These are phyloP conservation scores for Carterocephalus palaemon DNA, from an alignment of 2,888 invertebrate genomes.

Conservation along the genomic window DNA sequence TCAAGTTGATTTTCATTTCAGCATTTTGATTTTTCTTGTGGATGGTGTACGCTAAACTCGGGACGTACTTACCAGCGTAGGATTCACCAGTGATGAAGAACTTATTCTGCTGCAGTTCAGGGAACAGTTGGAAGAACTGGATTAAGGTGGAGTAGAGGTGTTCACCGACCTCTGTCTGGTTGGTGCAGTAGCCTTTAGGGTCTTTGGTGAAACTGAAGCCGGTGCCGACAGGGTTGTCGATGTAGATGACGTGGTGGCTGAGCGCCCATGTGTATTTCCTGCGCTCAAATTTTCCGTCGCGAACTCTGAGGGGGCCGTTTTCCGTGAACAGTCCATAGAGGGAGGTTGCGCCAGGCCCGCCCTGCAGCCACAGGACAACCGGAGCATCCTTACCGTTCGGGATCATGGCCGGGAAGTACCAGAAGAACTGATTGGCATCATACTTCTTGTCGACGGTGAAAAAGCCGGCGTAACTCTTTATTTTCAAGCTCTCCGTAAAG, in stretches of 20 bases:
- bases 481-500: slow-evolving; percentile 77
- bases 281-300: slow-evolving; percentile 63
- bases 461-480: slow-evolving; percentile 88
- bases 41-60: slow-evolving; percentile 87
- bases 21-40: slow-evolving; percentile 81
- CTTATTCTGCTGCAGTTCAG: slow-evolving; percentile 84
- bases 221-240: slow-evolving; percentile 96
- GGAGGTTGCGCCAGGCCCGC: slow-evolving; percentile 90
- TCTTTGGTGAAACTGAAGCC: slow-evolving; percentile 93
- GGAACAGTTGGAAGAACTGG: slow-evolving; percentile 92
- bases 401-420: slow-evolving; percentile 90
- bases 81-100: slow-evolving; percentile 95
- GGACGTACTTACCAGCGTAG: slow-evolving; percentile 89
- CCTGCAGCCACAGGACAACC: slow-evolving; percentile 90
- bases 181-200: slow-evolving; percentile 86
- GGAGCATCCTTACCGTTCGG: slow-evolving; percentile 79
- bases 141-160: slow-evolving; percentile 86
- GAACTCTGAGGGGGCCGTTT: slow-evolving; percentile 83
- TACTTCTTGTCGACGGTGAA: slow-evolving; percentile 88
- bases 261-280: slow-evolving; percentile 89
- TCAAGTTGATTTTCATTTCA: slow-evolving; percentile 84
- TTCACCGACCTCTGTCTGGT: slow-evolving; percentile 88
- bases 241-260: slow-evolving; percentile 89
- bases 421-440: slow-evolving; percentile 92
- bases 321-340: slow-evolving; percentile 90